phyloP scores from a whole-genome alignment of 2,797 vertebrate species.

The Echeneis naucrates region DNA sequence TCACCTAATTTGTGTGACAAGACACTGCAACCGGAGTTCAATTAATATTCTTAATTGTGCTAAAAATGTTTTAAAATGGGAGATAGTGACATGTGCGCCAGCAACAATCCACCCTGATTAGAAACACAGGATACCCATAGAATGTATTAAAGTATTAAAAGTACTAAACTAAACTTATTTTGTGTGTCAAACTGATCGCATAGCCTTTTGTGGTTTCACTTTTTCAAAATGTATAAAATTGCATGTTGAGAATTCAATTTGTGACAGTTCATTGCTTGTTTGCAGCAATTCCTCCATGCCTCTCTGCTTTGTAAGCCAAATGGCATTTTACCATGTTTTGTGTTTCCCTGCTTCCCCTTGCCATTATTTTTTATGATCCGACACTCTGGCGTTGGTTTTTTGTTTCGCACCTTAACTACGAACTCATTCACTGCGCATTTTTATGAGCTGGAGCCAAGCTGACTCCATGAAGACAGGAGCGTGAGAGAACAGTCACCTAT shows the following conservation, averaged over 20 bases:
- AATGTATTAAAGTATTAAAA: background rate
- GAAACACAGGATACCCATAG: background rate
- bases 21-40: background rate
- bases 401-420: background rate
- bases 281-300: background rate
- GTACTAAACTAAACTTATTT: background rate
- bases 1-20: slow-evolving; percentile 31
- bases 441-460: slow-evolving; percentile 24
- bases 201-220: background rate
- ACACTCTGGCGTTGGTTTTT: slow-evolving; percentile 11
- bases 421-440: slow-evolving; percentile 17
- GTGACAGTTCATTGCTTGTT: background rate
- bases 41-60: background rate
- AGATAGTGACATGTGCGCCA: background rate
- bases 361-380: slow-evolving; percentile 32
- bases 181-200: background rate
- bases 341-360: slow-evolving; percentile 4
- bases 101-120: background rate
- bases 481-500: slow-evolving; percentile 22
- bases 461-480: slow-evolving; percentile 19
- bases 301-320: background rate
- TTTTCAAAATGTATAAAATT: too few species aligned
- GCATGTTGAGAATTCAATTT: background rate
- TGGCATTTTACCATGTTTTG: background rate
- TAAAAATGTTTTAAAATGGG: background rate